phyloP scores from a whole-genome alignment of 2,888 invertebrate genomes.

The Julus scandinavius region DNA sequence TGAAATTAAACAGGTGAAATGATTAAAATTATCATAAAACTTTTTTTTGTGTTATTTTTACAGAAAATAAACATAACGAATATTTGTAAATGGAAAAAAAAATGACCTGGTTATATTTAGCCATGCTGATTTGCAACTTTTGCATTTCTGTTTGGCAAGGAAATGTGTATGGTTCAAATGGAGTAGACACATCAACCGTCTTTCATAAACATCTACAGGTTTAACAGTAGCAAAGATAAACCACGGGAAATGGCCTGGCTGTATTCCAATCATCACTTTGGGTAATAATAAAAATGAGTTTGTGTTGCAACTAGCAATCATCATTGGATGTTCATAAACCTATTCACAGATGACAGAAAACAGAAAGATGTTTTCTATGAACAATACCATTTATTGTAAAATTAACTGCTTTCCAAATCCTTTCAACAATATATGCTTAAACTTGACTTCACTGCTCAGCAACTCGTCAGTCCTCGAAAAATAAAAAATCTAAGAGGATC shows the following conservation, averaged over 20 bases:
- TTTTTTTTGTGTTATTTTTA: background rate
- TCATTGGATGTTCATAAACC: background rate
- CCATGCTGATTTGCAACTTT: constrained; percentile 2
- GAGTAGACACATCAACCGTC: background rate
- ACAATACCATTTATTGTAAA: background rate
- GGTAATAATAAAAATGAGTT: background rate
- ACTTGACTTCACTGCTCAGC: background rate
- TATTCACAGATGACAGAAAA: background rate
- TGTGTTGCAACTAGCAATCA: background rate
- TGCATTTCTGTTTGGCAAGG: constrained; percentile 40
- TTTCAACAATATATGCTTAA: background rate
- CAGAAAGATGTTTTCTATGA: background rate
- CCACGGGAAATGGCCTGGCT: background rate
- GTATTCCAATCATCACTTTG: background rate
- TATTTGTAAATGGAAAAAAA: background rate
- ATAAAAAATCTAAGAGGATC: background rate
- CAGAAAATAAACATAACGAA: background rate
- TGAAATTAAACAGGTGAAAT: background rate
- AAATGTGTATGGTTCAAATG: background rate
- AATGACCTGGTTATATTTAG: background rate
- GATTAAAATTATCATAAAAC: background rate
- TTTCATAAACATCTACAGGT: background rate
- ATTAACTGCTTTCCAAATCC: background rate
- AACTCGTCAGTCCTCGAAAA: background rate
- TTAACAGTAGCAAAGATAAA: background rate